phyloP scores from a whole-genome alignment of 2,797 vertebrate genomes.

The Scyliorhinus canicula region DNA sequence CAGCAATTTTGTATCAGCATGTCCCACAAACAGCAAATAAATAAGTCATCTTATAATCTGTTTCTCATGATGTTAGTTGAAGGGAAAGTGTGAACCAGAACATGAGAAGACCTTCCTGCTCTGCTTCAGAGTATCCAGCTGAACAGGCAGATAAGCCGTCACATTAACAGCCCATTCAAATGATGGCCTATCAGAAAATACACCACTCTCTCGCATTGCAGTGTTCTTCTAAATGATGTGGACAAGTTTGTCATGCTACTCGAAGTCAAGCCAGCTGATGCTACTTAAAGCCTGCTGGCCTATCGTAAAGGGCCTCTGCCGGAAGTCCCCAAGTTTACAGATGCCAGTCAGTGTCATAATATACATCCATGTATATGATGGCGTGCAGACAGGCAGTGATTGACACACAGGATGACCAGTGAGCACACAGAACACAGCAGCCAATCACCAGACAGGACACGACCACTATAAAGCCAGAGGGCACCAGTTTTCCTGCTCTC shows the following conservation, averaged over 20 bases:
- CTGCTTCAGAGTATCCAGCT: background rate
- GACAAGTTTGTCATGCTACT: background rate
- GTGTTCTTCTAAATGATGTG: background rate
- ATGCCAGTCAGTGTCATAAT: too few relatives aligned
- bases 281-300: too few relatives aligned
- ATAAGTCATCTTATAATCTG: background rate
- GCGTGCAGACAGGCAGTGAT: too few relatives aligned
- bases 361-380: too few relatives aligned
- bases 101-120: background rate
- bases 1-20: background rate
- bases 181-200: background rate
- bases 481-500: too few relatives aligned
- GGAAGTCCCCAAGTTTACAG: too few relatives aligned
- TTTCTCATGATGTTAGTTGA: background rate
- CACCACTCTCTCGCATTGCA: background rate
- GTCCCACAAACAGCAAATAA: background rate
- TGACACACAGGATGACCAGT: too few relatives aligned
- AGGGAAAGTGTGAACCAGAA: background rate
- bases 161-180: background rate
- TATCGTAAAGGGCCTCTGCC: too few relatives aligned
- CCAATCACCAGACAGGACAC: too few relatives aligned
- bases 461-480: too few relatives aligned
- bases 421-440: too few relatives aligned
- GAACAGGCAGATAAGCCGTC: background rate
- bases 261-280: background rate